Evolutionary conservation across 2,888 invertebrate species (phyloP), one percentile per base, ranked within the genome.

Genomic region (Aplocera efformata): DNA sequence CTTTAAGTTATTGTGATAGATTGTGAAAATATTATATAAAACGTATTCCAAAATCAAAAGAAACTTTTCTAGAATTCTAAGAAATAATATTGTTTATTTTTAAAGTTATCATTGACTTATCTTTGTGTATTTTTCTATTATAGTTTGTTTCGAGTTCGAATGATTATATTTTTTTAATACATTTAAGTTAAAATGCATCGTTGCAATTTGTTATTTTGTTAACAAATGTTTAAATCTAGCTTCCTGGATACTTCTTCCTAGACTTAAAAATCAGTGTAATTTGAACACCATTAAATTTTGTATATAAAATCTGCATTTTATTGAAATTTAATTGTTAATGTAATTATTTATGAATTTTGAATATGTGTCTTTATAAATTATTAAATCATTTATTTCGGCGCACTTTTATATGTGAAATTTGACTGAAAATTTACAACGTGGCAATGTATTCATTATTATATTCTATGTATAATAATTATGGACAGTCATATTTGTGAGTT

Each of bases 331-430:
- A 28, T 11, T 32, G 10, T 35, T 39, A n/a, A 7, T 11, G 28
- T 48, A 34, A 36, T 42, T 36, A 30, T 20, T 42, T 34, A 23
- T 23, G 27, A 11, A 34, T 30, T 32, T 33, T 40, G 28, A 8
- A 11, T 27, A 6, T 38, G n/a, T 29, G 7, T 34, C 1, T 28
- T 29, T 21, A 10, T 17, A 9, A 21, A 26, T 22, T 22, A 7
- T 28, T 17, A 27, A 26, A 10, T 20, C 23, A 24, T 32, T 41
- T 7, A 38, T 44, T 51, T 48, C 26, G 20, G 42, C 42, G 50
- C 58, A 53, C 50, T 30, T 58, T 45, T 49, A 26, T 43, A 33
- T 32, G 11, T 49, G 39, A 41, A 25, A 46, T 48, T 47, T 38
- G 50, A 53, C 57, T 53, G 48, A 50, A 54, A 1, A 20, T 37